phyloP scores from a whole-genome alignment of 2,113 vertebrate genomes.

The Albula goreensis region DNA sequence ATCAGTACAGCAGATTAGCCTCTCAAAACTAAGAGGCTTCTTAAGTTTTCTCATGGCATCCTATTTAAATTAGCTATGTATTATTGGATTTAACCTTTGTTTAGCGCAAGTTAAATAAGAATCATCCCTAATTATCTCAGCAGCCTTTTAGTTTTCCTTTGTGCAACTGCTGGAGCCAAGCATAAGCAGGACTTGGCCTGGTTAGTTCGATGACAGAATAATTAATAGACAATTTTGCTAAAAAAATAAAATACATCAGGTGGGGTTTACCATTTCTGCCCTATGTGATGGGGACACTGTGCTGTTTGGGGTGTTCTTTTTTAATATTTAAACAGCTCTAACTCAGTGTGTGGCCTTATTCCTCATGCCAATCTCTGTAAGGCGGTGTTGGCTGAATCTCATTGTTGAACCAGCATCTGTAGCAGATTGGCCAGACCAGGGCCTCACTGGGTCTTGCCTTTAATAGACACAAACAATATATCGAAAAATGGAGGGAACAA shows the following conservation, averaged over 20 bases:
- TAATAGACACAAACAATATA: not conserved
- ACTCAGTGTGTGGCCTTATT: not conserved
- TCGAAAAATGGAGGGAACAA: not conserved
- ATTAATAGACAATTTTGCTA: not conserved
- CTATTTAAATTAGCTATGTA: not conserved
- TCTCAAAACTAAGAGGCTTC: not conserved
- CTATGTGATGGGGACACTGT: not conserved
- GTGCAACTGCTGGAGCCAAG: not conserved
- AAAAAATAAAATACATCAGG: not conserved
- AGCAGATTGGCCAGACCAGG: not conserved
- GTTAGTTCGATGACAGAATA: not conserved
- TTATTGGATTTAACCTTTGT: not conserved
- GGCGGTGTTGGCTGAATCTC: not conserved
- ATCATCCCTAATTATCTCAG: not conserved
- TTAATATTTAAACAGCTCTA: not conserved
- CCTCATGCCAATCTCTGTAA: not conserved
- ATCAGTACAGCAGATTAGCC: not conserved
- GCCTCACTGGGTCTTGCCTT: not conserved
- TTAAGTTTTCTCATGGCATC: not conserved
- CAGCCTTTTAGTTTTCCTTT: not conserved
- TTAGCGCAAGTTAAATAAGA: not conserved
- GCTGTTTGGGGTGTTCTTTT: not conserved
- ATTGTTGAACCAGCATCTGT: not conserved
- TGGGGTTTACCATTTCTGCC: not conserved
- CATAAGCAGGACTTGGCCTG: not conserved